These are phyloP conservation scores for Epinephelus moara DNA, from an alignment of 2,113 vertebrate species.

Conservation along the genomic window DNA sequence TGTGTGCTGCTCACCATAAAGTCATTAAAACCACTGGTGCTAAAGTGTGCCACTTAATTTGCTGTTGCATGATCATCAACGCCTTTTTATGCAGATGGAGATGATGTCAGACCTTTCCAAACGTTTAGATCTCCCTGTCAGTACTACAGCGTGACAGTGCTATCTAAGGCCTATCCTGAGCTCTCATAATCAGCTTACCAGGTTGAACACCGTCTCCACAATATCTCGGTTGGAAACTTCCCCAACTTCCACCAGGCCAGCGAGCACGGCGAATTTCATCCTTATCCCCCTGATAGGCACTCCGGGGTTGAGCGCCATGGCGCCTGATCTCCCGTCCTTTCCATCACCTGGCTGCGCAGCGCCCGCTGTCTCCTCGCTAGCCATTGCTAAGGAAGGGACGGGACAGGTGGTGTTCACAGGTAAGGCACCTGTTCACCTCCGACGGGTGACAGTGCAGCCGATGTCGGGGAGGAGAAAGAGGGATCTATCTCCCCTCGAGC, in stretches of 20 bases:
- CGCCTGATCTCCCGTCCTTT: slow-evolving; percentile 63
- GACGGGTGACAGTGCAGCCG: slow-evolving; percentile 51
- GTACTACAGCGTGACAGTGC: slow-evolving; percentile 37
- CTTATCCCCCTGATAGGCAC: slow-evolving; percentile 94
- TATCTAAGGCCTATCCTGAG: slow-evolving; percentile 69
- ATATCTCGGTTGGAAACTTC: slow-evolving; percentile 95
- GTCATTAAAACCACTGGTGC: neutral
- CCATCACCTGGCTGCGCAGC: slow-evolving; percentile 58
- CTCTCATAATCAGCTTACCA: slow-evolving; percentile 89
- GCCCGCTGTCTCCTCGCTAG: slow-evolving; percentile 76
- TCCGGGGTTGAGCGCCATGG: slow-evolving; percentile 86
- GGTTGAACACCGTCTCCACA: slow-evolving; percentile 96
- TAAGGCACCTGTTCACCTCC: slow-evolving; percentile 85
- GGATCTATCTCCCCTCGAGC: slow-evolving; percentile 53
- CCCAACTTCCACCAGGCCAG: slow-evolving; percentile 93
- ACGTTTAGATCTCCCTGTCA: slow-evolving; percentile 21
- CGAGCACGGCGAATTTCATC: slow-evolving; percentile 97
- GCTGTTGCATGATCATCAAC: neutral
- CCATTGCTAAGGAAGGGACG: slow-evolving; percentile 74
- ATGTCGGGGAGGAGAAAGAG: slow-evolving; percentile 35
- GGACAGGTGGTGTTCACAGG: slow-evolving; percentile 81
- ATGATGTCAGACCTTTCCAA: slow-evolving; percentile 35
- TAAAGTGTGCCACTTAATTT: neutral
- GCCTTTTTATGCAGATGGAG: slow-evolving; percentile 23
- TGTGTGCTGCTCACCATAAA: neutral